Conservation (phyloP, 2,888 invertebrate species). For the Oscheius sp. region DNA sequence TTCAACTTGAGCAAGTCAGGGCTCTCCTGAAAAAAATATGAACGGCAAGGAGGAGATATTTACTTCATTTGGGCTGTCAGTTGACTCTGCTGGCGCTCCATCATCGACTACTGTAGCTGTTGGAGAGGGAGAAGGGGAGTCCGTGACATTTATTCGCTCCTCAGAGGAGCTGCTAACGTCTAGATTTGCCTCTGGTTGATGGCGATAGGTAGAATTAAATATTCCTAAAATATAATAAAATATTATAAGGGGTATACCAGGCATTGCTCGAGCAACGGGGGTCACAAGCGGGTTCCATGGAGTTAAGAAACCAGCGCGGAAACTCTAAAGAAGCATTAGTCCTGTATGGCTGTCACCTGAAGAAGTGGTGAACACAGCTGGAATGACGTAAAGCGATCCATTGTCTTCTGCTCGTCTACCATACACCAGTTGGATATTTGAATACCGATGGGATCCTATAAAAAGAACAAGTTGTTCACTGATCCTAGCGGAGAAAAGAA, state of each 20-base stretch:
- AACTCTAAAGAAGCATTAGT: not conserved
- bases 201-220: not conserved
- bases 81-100: not conserved
- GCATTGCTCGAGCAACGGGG: not conserved
- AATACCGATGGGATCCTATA: slow-evolving; percentile 22
- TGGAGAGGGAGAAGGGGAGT: slow-evolving; percentile 29
- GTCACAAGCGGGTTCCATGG: slow-evolving; percentile 19
- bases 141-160: slow-evolving; percentile 25
- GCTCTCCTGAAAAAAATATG: not conserved
- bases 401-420: slow-evolving; percentile 27
- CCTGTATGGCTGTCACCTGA: not conserved
- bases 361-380: slow-evolving; percentile 26
- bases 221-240: not conserved
- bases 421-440: slow-evolving; percentile 7
- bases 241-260: not conserved
- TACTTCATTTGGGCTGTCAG: slow-evolving; percentile 9
- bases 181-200: not conserved
- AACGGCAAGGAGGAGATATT: not conserved
- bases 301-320: slow-evolving; percentile 23
- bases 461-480: not conserved
- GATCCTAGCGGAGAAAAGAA: not conserved
- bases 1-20: slow-evolving; percentile 39
- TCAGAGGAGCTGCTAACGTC: slow-evolving; percentile 2
- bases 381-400: slow-evolving; percentile 30
- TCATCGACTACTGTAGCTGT: slow-evolving; percentile 25